Percentiles rank a stretch among this genome's conserved stretches.
Conservation (phyloP, 64 coral and sea anemone genomes). For the Pocillopora verrucosa region DNA sequence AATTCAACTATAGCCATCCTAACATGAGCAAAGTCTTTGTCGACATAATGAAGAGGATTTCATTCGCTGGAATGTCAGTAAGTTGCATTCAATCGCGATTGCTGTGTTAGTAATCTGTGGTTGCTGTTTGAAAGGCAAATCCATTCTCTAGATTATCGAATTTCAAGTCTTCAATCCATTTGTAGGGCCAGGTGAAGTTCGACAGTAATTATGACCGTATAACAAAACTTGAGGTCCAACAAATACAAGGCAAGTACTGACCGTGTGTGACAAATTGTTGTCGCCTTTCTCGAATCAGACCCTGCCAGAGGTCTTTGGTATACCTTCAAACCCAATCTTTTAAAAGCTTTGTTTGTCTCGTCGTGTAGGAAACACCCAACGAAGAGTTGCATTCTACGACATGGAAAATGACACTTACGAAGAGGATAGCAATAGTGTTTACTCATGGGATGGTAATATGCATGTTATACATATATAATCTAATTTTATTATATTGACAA, state of each 20-base stretch:
- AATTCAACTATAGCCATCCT: slow-evolving; percentile 60
- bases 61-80: slow-evolving; percentile 76
- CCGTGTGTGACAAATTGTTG: background rate
- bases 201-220: slow-evolving; percentile 60
- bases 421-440: slow-evolving; percentile 22
- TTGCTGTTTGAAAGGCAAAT: too few species aligned
- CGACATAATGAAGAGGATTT: slow-evolving; percentile 48
- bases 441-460: slow-evolving; percentile 53
- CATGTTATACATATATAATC: too few species aligned
- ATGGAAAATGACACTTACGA: slow-evolving; percentile 58
- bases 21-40: slow-evolving; percentile 61
- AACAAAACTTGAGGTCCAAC: slow-evolving; percentile 60
- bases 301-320: background rate
- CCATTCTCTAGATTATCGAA: too few species aligned
- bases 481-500: too few species aligned
- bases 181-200: slow-evolving; percentile 66
- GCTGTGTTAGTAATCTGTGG: background rate
- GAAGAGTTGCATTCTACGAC: slow-evolving; percentile 61
- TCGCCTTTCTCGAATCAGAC: background rate
- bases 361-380: slow-evolving; percentile 40
- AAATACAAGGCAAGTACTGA: slow-evolving; percentile 56
- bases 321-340: background rate
- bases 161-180: background rate
- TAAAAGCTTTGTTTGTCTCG: background rate
- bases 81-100: background rate